Base-by-base conservation (phyloP, 2,113 vertebrate species). In the Calyptomena viridis region DNA sequence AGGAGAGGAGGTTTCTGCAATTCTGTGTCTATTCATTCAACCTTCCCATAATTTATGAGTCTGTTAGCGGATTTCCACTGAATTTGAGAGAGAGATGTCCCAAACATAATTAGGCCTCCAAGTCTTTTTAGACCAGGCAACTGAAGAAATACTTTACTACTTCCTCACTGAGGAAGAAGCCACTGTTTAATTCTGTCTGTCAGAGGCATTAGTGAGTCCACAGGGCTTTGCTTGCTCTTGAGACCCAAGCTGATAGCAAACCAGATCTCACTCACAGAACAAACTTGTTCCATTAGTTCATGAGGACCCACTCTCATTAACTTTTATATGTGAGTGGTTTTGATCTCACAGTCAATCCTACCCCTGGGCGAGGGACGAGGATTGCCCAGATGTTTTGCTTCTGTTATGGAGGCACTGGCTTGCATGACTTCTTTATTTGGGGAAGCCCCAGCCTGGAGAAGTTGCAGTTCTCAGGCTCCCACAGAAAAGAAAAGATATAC, bases 121-220 rank as follows among this genome's bases (percentile, higher is more conserved):
- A 69, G 53, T 53, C 63, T 77, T 87, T 91, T 85, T 40, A 77
- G 52, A 72, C 18, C 23, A 69, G 62, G 27, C 30, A 90, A 35
- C 31, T 60, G 40, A 79, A 85, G 15, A 72, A 21, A 68, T 31
- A 79, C 33, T 55, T 88, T 50, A 60, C 10, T 62, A 77, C 90
- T 83, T 71, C 37, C 35, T 30, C 39, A 40, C 9, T 8, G 28
- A 78, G 44, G 50, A 35, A n/a, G 33, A 89, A 24, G 27, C 50
- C 6, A 3, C 46, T 1, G 1, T 46, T 11, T 39, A 64, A 42
- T 20, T 77, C 82, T 0, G 0, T 46, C 75, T 8, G 0, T 17
- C 72, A 52, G 1, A 87, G 78, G 40, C 74, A 21, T 33, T 47
- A 40, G 30, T 1, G 5, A 90, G 55, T 69, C 37, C 85, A 78